Base-by-base conservation (phyloP, 2,888 invertebrate genomes). In the Mamestra brassicae region DNA sequence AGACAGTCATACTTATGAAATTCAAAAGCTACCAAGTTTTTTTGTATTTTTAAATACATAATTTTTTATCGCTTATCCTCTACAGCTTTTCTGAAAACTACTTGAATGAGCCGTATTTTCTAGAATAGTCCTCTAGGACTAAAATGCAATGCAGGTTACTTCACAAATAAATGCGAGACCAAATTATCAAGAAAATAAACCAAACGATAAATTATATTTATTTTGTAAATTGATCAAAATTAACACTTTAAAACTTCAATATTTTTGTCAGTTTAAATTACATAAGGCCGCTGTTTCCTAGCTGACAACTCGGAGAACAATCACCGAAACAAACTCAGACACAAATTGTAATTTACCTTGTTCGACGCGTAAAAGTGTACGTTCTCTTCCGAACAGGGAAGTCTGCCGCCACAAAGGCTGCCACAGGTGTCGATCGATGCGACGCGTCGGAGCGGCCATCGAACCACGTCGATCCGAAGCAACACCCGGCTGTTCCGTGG, bases 361-460 rank as follows among this genome's bases (percentile, higher is more conserved):
- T 63, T 8, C 58, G 50, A 74, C 70, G 15, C 71, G 74, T 66
- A 50, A 52, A 67, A 36, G 52, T 66, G 62, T 86, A 84, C 83
- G 69, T 86, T 65, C 67, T 85, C 80, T n/a, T 17, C 62, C 50
- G 17, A 45, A 86, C 86, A 88, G 88, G 91, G 91, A 92, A 92
- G 91, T 90, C 89, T 86, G 85, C 85, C 87, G 87, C 88, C 86
- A 80, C 85, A 88, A 87, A 88, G 80, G 86, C 90, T 84, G 90
- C 92, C 91, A 94, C 95, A 95, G 95, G 95, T 95, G 93, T 87
- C 93, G 95, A 95, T 95, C 95, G 95, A 95, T 95, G 94, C 93
- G 95, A 85, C 95, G 95, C 93, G 95, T 93, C 95, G 89, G 87
- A 75, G 84, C 85, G 86, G 81, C 89, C 89, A 85, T 74, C 87